Conservation (phyloP, 2,797 vertebrate species). For the Margarornis squamiger region DNA sequence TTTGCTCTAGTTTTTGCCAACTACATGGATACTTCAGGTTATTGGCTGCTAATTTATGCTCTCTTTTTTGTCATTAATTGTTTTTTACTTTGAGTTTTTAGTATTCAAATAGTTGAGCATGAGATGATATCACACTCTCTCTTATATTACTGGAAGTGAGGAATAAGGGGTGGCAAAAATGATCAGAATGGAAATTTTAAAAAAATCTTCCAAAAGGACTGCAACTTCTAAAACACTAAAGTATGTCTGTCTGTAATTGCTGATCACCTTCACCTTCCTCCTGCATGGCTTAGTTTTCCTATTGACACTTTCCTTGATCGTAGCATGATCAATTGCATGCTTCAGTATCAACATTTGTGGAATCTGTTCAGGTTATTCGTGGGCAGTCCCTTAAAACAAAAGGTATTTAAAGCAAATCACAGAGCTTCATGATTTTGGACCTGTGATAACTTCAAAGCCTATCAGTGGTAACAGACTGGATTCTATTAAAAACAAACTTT, state of each 20-base stretch:
- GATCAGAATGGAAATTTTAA: background rate
- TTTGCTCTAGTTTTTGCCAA: background rate
- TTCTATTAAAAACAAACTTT: background rate
- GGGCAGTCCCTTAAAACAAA: background rate
- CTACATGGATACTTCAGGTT: background rate
- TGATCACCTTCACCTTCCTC: background rate
- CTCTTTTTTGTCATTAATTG: background rate
- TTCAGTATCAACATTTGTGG: background rate
- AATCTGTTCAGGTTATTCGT: background rate
- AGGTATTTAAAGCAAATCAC: background rate
- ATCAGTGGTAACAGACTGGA: background rate
- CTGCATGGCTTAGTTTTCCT: background rate
- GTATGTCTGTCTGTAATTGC: background rate
- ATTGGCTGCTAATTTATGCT: background rate
- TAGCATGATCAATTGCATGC: background rate
- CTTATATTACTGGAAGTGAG: background rate
- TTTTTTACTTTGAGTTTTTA: background rate
- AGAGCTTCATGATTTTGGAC: background rate
- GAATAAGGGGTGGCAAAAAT: background rate
- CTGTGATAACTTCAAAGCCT: background rate
- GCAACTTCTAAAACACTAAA: background rate
- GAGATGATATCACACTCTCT: background rate
- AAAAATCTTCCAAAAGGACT: background rate
- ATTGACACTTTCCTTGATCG: background rate
- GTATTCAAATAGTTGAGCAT: background rate